These are phyloP conservation scores for Hirundichthys speculiger DNA, from an alignment of 2,113 vertebrate species.

Conservation along the genomic window DNA sequence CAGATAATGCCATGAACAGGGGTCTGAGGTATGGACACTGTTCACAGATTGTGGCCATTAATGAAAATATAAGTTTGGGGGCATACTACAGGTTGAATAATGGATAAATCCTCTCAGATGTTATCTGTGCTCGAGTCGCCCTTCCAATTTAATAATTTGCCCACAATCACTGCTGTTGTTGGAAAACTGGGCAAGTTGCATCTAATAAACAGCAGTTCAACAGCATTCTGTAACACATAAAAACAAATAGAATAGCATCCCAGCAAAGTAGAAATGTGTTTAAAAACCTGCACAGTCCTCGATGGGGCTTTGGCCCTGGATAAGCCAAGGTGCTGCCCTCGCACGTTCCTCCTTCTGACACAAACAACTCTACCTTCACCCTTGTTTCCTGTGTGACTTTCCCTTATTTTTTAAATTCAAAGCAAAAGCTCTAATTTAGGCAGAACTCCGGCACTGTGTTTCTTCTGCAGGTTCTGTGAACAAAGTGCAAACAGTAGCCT, in stretches of 20 bases:
- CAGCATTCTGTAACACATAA: neutral
- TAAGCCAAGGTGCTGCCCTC: neutral
- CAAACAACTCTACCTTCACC: neutral
- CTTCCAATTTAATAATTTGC: neutral
- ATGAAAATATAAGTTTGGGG: neutral
- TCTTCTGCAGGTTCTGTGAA: neutral
- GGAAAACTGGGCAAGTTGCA: neutral
- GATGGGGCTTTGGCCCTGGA: neutral
- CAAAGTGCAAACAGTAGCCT: neutral
- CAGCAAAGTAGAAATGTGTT: neutral
- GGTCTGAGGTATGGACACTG: no score
- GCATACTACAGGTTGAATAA: neutral
- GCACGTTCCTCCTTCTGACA: neutral
- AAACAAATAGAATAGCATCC: neutral
- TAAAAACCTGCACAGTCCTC: neutral
- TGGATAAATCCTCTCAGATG: neutral
- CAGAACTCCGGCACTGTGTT: neutral
- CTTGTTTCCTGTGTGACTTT: conserved; percentile 2
- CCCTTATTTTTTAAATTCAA: neutral
- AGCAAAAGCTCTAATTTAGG: neutral
- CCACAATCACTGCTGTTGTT: neutral
- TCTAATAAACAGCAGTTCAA: no score
- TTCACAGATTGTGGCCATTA: no score
- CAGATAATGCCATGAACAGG: no score
- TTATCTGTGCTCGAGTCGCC: neutral